Conservation (phyloP, 2,888 invertebrate genomes). For the Adela reaumurella region DNA sequence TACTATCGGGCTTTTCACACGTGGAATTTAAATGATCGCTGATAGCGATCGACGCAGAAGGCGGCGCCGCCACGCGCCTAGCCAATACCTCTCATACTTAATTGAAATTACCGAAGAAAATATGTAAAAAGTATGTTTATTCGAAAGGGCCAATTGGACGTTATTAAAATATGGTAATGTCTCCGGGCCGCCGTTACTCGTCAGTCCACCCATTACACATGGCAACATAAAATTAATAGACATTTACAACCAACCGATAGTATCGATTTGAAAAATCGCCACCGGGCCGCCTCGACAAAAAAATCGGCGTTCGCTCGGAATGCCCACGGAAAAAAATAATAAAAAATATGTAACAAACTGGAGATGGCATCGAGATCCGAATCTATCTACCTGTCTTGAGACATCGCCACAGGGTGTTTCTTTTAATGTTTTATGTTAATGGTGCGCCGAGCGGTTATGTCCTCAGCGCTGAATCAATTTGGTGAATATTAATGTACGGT, state of each 20-base stretch:
- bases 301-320: slow-evolving; percentile 32
- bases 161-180: background rate
- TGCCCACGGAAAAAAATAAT: slow-evolving; percentile 21
- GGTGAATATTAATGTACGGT: no score
- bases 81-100: no score
- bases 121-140: background rate
- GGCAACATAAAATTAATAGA: slow-evolving; percentile 25
- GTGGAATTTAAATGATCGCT: no score
- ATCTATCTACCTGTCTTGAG: slow-evolving; percentile 26
- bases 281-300: slow-evolving; percentile 16
- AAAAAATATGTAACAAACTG: slow-evolving; percentile 24
- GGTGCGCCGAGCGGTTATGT: background rate
- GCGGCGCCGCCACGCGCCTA: no score
- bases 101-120: background rate
- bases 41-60: no score
- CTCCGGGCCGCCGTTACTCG: background rate
- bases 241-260: slow-evolving; percentile 25
- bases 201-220: background rate
- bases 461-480: no score
- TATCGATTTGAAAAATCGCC: slow-evolving; percentile 31
- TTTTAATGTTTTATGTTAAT: background rate
- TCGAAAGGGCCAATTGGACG: background rate
- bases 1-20: no score
- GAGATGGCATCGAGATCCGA: slow-evolving; percentile 19
- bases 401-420: background rate